Evolutionary conservation across 2,888 invertebrate species (phyloP), one percentile per base, ranked within the genome.

Genomic region (Nematopogon swammerdamellus): DNA sequence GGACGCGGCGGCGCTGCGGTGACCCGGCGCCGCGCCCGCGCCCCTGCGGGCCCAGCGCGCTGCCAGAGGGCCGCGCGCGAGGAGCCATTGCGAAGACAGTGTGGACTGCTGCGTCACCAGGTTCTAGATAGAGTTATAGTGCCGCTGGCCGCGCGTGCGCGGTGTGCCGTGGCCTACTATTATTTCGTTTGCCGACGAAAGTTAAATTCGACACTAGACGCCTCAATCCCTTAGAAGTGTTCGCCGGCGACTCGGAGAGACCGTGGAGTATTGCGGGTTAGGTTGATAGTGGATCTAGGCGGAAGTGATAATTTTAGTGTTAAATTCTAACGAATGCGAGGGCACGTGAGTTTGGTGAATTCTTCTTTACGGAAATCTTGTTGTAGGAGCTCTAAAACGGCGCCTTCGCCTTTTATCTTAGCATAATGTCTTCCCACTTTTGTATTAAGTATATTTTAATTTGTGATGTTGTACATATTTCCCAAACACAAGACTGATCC

Each of bases 401-500:
- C 8, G 36, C 36, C 36, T 36, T 36, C n/a, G 11, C n/a, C 36
- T 36, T 8, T 36, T 36, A 36, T 36, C 36, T 36, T 36, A 36
- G 36, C 36, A 14, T 36, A 36, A 36, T 30, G 19, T 47, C 47
- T 48, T 36, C 25, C 65, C 64, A 69, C 74, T 77, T 74, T 75
- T 77, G 76, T 77, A 36, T 36, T 14, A 77, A 70, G 76, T 76
- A 75, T 42, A 18, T 73, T 51, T 51, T 76, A 73, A 70, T 59
- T 63, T 60, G 57, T 65, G 36, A 36, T 36, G 36, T 36, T 36
- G 36, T 63, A 72, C 74, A 68, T 75, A 70, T 72, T 77, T 77
- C 76, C 79, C 79, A 76, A 77, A 75, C 66, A 79, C 77, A 79
- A 79, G 79, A 79, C 79, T 79, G 79, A 79, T 70, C 79, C 77